Evolutionary conservation across 2,113 vertebrate genomes (phyloP).

Genomic region (Lonchura striata): DNA sequence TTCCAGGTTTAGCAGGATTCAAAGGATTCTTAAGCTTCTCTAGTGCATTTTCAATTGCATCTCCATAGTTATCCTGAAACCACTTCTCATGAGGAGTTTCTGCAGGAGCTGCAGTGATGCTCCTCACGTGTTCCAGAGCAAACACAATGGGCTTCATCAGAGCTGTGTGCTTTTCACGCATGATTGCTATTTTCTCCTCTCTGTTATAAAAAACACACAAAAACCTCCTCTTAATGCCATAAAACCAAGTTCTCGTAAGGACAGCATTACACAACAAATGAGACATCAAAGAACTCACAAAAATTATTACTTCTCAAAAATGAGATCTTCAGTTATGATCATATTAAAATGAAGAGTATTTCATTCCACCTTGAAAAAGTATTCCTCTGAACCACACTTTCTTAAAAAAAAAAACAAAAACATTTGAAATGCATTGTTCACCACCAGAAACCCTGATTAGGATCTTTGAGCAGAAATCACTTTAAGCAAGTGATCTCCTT

Average conservation of each 20-base stretch:
- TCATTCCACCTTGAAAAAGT: neutral
- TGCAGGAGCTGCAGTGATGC: conserved; percentile 89
- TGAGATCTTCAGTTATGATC: neutral
- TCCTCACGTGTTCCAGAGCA: conserved; percentile 92
- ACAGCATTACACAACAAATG: neutral
- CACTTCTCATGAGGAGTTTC: conserved; percentile 97
- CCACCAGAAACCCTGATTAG: neutral
- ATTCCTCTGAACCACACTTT: neutral
- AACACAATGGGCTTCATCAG: conserved; percentile 98
- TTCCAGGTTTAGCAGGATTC: conserved; percentile 94
- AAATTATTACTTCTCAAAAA: neutral
- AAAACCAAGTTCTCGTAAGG: neutral
- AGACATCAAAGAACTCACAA: neutral
- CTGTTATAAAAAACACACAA: conserved; percentile 57
- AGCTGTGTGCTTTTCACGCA: conserved; percentile 97
- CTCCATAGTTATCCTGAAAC: conserved; percentile 96
- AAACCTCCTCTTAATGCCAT: neutral
- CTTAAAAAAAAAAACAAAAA: neutral
- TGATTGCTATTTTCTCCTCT: conserved; percentile 97
- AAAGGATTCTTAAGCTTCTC: conserved; percentile 90
- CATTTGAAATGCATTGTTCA: neutral
- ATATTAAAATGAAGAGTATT: neutral
- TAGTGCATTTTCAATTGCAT: conserved; percentile 86
- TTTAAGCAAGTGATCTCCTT: neutral
- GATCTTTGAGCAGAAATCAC: neutral